A percentile compares a stretch with the other conserved stretches of the same genome.
Evolutionary conservation across 2,797 vertebrate genomes (phyloP).

Genomic region (Ataeniobius toweri): DNA sequence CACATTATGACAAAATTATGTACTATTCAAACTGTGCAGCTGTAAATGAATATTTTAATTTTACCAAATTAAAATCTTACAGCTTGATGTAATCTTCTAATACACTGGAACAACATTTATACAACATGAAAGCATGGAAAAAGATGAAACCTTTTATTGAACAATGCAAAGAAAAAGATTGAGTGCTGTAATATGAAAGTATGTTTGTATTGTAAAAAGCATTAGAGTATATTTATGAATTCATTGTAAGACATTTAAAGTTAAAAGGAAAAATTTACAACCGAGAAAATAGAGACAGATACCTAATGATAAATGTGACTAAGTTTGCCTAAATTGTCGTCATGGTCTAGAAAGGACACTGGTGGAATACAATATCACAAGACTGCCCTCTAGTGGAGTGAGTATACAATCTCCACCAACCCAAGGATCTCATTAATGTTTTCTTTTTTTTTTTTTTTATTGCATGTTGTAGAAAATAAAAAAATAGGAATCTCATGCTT

Average conservation of each 20-base stretch:
- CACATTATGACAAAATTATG: too few relatives aligned
- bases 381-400: constrained; percentile 32
- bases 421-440: background rate
- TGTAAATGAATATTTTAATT: too few relatives aligned
- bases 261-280: too few relatives aligned
- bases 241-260: too few relatives aligned
- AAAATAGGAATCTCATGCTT: background rate
- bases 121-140: background rate
- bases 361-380: background rate
- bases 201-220: too few relatives aligned
- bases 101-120: background rate
- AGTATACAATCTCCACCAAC: background rate
- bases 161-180: background rate
- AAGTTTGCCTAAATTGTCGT: background rate
- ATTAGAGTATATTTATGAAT: too few relatives aligned
- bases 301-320: too few relatives aligned
- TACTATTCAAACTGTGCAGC: too few relatives aligned
- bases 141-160: background rate
- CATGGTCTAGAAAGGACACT: background rate
- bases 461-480: background rate
- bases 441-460: background rate
- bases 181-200: too few relatives aligned
- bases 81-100: background rate
- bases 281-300: too few relatives aligned
- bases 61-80: background rate